A percentile compares a stretch with the other conserved stretches of the same genome.
Conservation (phyloP, 1,140 invertebrate genomes). For the Pachypeltis micranthus region DNA sequence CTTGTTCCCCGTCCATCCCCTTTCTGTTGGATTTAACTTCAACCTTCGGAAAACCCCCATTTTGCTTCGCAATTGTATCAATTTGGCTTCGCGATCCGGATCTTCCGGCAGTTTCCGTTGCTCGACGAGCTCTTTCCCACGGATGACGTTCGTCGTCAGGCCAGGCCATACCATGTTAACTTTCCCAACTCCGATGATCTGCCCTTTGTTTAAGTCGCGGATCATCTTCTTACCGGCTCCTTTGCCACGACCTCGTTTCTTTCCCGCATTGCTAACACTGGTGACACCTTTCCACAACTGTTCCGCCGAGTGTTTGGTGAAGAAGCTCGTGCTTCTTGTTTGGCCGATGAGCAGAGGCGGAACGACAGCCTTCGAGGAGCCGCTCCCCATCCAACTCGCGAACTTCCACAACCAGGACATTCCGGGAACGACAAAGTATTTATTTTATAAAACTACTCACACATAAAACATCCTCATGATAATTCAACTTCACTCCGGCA, state of each 20-base stretch:
- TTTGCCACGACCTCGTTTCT: constrained; percentile 84
- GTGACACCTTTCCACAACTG: constrained; percentile 88
- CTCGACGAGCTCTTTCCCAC: constrained; percentile 59
- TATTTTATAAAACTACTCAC: no score
- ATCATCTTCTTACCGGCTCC: constrained; percentile 54
- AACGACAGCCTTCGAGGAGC: neutral
- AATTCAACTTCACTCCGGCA: no score
- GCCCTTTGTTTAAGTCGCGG: constrained; percentile 82
- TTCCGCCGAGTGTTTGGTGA: constrained; percentile 44
- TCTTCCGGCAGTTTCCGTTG: constrained; percentile 57
- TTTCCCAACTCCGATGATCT: constrained; percentile 71
- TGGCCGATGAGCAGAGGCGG: neutral
- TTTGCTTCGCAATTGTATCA: constrained; percentile 57
- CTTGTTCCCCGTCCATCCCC: constrained; percentile 77
- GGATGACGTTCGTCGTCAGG: constrained; percentile 67
- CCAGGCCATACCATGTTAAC: constrained; percentile 85
- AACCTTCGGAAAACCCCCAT: constrained; percentile 46
- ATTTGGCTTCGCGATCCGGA: constrained; percentile 53
- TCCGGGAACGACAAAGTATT: no score
- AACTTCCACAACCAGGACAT: neutral
- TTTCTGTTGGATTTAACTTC: constrained; percentile 63
- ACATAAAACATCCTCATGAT: no score
- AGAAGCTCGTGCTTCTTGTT: constrained; percentile 15
- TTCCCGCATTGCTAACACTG: constrained; percentile 90
- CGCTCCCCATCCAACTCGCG: no score